Evolutionary conservation across 2,113 vertebrate species (phyloP), one percentile per base, ranked within the genome.

Genomic region (Phyllostomus hastatus): DNA sequence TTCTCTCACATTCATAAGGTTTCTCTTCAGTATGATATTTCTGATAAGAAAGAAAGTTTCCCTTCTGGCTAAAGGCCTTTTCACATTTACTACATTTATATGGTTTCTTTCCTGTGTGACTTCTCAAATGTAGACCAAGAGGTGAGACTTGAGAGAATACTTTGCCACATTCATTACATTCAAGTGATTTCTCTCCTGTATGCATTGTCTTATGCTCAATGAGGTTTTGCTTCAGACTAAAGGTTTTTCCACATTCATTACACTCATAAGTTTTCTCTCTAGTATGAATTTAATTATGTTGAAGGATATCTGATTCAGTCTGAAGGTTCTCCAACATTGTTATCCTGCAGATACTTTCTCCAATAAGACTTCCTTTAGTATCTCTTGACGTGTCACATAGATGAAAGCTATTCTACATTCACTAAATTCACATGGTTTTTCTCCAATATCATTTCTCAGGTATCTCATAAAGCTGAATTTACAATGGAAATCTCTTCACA

Each of bases 11-110:
- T 66, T 97, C 97, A 46, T 93, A 94, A 43, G 97, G 59, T 70
- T 96, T 97, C 73, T 98, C 97, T 54, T 91, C 97, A 1, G 88
- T 84, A 66, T 98, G 98, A 35, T 96, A 88, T 70, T 97, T 97
- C 90, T 98, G 97, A 66, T 98, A 97, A 90, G 97, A 96, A 89
- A 97, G 96, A 7, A 98, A 98, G 85, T 99, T 98, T 12, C 98
- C 70, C 28, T 96, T 96, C 86, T 94, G 97, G 93, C 90, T 97
- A 79, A 98, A 98, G 69, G 73, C 80, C 96, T 98, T 98, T n/a
- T 97, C 98, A 90, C 98, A 98, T 9, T 98, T 97, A 66, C 46
- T 86, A 94, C 98, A 98, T 20, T 95, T 88, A 73, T 98, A 97
- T 7, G 20, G 43, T 43, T 96, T 98, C 75, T 97, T 96, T 81